These are phyloP conservation scores for Vicugna pacos DNA, from an alignment of 2,113 vertebrate genomes.

Conservation along the genomic window DNA sequence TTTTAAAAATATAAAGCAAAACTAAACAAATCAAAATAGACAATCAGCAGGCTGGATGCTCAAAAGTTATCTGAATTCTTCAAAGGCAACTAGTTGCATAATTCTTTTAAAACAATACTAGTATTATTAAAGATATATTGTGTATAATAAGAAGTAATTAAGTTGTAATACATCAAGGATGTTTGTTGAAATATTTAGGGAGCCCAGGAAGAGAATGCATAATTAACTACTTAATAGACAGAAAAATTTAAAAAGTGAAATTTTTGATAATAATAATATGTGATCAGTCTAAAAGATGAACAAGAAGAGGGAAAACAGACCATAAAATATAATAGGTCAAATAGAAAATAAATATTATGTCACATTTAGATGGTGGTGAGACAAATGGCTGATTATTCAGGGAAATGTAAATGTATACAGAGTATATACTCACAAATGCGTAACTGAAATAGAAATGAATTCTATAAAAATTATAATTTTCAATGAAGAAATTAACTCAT, in stretches of 20 bases:
- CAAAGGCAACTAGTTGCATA: neutral
- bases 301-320: neutral
- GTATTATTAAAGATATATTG: neutral
- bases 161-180: neutral
- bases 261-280: neutral
- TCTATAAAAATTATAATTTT: conserved; percentile 10
- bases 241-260: neutral
- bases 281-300: neutral
- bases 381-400: neutral
- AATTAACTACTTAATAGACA: neutral
- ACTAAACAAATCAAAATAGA: neutral
- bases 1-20: neutral
- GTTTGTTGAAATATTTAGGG: neutral
- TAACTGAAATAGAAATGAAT: neutral
- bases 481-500: neutral
- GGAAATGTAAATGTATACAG: neutral
- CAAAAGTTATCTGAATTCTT: neutral
- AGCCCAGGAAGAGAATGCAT: neutral
- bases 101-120: neutral
- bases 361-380: neutral
- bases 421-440: neutral
- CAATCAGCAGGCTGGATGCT: neutral
- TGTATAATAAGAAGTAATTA: neutral
- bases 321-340: neutral
- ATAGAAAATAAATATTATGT: neutral